These are phyloP conservation scores for Symphodus melops DNA, from an alignment of 2,113 vertebrate species.

Conservation along the genomic window DNA sequence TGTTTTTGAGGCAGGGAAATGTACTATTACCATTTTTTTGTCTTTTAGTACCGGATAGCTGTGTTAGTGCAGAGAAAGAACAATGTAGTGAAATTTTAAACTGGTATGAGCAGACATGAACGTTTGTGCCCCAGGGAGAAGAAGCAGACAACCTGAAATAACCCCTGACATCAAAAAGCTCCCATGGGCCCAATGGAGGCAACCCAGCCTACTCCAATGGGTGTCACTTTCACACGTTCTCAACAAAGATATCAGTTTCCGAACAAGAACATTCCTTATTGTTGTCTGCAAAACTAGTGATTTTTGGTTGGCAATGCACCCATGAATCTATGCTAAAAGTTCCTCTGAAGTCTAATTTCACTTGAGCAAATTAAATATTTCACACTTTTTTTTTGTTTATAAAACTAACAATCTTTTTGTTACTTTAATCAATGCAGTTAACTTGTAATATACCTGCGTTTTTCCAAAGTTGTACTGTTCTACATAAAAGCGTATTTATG, in stretches of 20 bases:
- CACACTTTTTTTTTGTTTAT: no score
- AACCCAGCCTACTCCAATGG: not conserved
- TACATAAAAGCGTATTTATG: not conserved
- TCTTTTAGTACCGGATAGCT: no score
- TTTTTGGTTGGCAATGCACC: no score
- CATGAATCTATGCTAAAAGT: no score
- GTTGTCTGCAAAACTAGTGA: no score
- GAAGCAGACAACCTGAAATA: constrained; percentile 2
- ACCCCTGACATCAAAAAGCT: constrained; percentile 23
- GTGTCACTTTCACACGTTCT: constrained; percentile 48
- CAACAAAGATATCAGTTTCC: constrained; percentile 11
- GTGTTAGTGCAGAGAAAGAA: not conserved
- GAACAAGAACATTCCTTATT: constrained; percentile 1
- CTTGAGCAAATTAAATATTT: no score
- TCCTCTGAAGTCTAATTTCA: no score
- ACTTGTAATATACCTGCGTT: not conserved
- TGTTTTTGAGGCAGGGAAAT: no score
- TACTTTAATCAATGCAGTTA: not conserved
- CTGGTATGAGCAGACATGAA: constrained; percentile 30
- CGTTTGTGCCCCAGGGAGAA: not conserved
- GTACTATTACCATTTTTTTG: no score
- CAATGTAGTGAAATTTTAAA: constrained; percentile 12
- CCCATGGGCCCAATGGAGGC: constrained; percentile 25
- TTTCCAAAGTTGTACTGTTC: not conserved
- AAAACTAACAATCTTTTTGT: no score